Base-by-base conservation (phyloP, 2,888 invertebrate genomes). In the Ormia ochracea region DNA sequence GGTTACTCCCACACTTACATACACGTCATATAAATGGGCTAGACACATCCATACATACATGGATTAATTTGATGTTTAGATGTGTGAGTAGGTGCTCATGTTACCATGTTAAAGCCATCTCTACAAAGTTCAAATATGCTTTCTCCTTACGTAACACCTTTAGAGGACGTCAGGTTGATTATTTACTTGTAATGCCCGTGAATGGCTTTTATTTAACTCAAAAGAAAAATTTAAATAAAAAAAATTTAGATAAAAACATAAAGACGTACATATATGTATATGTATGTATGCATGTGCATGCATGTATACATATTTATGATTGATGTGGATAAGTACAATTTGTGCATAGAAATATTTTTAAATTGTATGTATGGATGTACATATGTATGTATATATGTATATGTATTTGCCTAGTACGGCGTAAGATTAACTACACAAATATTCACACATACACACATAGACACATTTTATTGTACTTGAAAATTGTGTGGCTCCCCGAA, bases 121-220 rank as follows among this genome's bases (percentile, higher is more conserved):
- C 36, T 43, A 38, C 58, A 72, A 78, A 78, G 72, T 78, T 78
- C 54, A 78, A 54, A 70, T 58, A 70, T 79, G 74, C 74, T 79
- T 79, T 79, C 79, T 59, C 79, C 75, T 79, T 75, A 79, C 65
- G 65, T 79, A 75, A 79, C 43, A 19, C 17, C 61, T 14, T n/a
- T 38, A 28, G 6, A 10, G 31, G 31, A 28, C 31, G 26, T 41
- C 14, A 12, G 28, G 14, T 19, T 41, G 28, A 28, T 45, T 38
- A 2, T 28, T 50, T 21, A 28, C 14, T 7, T 3, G 14, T 2
- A n/a, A n/a, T 21, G 9, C n/a, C 4, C 45, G 26, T 36, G 12
- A 43, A 23, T 33, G 21, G 28, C 21, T 31, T 65, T 36, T 38
- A 4, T 66, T n/a, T 52, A 36, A 50, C 9, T 4, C 41, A 41